Base-by-base conservation (phyloP, 2,797 vertebrate species). In the Urocyon cinereoargenteus region DNA sequence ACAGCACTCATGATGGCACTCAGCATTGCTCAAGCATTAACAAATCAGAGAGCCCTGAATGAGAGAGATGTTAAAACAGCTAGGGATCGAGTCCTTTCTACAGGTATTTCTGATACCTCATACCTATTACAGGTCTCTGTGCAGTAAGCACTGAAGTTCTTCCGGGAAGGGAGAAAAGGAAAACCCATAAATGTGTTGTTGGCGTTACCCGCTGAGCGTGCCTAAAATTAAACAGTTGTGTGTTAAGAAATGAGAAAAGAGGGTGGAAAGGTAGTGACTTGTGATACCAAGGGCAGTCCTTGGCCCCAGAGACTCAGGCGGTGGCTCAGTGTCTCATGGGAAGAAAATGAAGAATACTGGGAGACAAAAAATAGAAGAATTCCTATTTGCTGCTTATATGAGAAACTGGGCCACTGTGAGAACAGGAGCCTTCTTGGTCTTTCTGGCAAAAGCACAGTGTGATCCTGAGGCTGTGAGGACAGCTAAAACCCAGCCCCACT, bases 1-100 rank as follows among this genome's bases (percentile, higher is more conserved):
- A 24, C 3, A 9, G 34, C 7, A 26, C 0, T 6, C 31, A 6
- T 1, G 18, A 18, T 0, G 7, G 2, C 51, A 8, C 31, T 10
- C 34, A 34, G 45, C 9, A 3, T 61, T 51, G 7, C 55, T 93
- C 12, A 34, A 15, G 66, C 55, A 21, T 9, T 22, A 49, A 62
- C 57, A 77, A 40, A 53, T 51, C 21, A 8, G 57, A 51, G 36
- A 95, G 26, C 21, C 14, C 9, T 18, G 15, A 24, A 57, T 70
- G 45, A 49, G 73, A 73, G 6, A 31, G 57, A 28, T 26, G 11
- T 16, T 8, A 9, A 5, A 40, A 36, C 18, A n/a, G 12, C 6
- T n/a, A 84, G 28, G 36, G 7, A 34, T 36, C 6, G 3, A 40
- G 24, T 75, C 75, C 59, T 91, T 78, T 59, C 73, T 31, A 0